A percentile compares a stretch with the other conserved stretches of the same genome.
These are phyloP conservation scores for Coregonus clupeaformis DNA, from an alignment of 2,113 vertebrate species.

Conservation along the genomic window DNA sequence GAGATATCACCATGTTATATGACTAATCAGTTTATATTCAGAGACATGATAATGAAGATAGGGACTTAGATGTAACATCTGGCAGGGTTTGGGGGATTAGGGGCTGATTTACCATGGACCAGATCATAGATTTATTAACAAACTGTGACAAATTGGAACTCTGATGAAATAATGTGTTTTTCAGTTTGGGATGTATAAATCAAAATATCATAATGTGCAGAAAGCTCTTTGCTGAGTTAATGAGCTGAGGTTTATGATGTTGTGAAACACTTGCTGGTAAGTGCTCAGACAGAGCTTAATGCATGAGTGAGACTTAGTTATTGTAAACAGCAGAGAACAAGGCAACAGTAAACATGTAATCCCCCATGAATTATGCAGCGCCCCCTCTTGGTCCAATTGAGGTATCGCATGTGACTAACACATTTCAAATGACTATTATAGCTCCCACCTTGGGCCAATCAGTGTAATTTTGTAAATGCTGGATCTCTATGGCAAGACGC, in stretches of 20 bases:
- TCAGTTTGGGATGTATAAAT: constrained; percentile 22
- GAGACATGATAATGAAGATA: constrained; percentile 26
- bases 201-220: constrained; percentile 2
- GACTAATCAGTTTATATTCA: constrained; percentile 22
- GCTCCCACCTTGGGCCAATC: too few species aligned
- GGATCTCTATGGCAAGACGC: too few species aligned
- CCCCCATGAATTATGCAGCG: too few species aligned
- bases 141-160: neutral
- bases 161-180: neutral
- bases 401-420: too few species aligned
- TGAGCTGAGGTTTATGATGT: neutral
- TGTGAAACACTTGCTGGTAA: constrained; percentile 2
- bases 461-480: too few species aligned
- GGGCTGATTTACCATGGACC: neutral
- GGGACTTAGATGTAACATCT: constrained; percentile 16
- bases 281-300: neutral
- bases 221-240: neutral
- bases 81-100: neutral
- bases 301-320: neutral
- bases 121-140: neutral
- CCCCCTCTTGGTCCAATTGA: too few species aligned
- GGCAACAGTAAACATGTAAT: too few species aligned
- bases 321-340: neutral
- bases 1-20: too few species aligned
- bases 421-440: too few species aligned